A percentile compares a stretch with the other conserved stretches of the same genome.
These are phyloP conservation scores for Pollimyrus isidori DNA, from an alignment of 2,113 vertebrate genomes.

Conservation along the genomic window DNA sequence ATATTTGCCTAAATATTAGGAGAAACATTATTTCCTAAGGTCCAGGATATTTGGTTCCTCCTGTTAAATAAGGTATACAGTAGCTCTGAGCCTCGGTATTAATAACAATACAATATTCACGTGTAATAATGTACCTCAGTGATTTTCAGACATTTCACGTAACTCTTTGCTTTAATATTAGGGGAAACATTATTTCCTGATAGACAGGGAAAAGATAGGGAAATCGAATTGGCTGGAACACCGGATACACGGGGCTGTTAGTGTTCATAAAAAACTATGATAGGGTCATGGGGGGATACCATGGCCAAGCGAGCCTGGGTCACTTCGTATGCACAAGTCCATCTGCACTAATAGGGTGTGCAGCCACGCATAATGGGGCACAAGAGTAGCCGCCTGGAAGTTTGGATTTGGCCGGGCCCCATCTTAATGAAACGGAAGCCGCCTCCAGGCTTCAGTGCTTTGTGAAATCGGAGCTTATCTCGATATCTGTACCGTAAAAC, in stretches of 20 bases:
- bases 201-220: too few relatives aligned
- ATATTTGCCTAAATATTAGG: too few relatives aligned
- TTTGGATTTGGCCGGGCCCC: not conserved
- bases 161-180: too few relatives aligned
- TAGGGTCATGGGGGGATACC: not conserved
- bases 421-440: conserved; percentile 10
- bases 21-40: too few relatives aligned
- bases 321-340: not conserved
- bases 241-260: not conserved
- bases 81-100: too few relatives aligned
- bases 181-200: too few relatives aligned
- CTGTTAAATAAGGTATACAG: too few relatives aligned
- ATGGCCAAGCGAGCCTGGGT: not conserved
- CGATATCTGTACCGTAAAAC: not conserved
- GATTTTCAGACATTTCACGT: too few relatives aligned
- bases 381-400: not conserved
- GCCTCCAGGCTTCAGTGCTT: not conserved
- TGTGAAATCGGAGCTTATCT: conserved; percentile 1
- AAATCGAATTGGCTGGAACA: too few relatives aligned
- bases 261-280: not conserved
- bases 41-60: too few relatives aligned
- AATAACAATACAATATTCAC: too few relatives aligned
- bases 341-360: not conserved
- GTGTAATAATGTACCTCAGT: too few relatives aligned
- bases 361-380: not conserved